Evolutionary conservation across 2,888 invertebrate genomes (phyloP).

Genomic region (Gymnocheta viridis): DNA sequence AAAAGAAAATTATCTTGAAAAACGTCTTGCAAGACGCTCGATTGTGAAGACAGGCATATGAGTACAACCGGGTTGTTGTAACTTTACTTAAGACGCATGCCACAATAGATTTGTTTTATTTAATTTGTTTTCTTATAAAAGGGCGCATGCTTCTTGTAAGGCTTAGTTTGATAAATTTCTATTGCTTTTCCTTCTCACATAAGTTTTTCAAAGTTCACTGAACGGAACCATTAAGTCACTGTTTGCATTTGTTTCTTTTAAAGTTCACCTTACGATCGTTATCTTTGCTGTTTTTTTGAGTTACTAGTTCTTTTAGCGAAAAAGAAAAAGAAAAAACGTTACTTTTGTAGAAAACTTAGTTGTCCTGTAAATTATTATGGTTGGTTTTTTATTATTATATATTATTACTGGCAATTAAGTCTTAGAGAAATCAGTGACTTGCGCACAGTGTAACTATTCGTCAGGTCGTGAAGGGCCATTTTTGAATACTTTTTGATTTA

Average conservation of each 20-base stretch:
- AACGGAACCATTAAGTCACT: slow-evolving; percentile 49
- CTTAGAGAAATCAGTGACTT: slow-evolving; percentile 42
- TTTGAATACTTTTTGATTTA: too few species aligned
- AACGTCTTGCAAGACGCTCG: slow-evolving; percentile 52
- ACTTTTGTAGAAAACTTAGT: slow-evolving; percentile 32
- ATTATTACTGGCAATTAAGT: background rate
- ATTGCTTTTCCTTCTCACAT: background rate
- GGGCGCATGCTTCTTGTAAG: slow-evolving; percentile 21
- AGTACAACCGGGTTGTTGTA: slow-evolving; percentile 10
- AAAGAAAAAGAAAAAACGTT: slow-evolving; percentile 64
- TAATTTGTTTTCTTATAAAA: background rate
- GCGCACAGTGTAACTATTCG: background rate
- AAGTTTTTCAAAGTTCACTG: slow-evolving; percentile 40
- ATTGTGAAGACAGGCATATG: background rate
- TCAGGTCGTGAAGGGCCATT: too few species aligned
- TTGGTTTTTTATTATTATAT: slow-evolving; percentile 13
- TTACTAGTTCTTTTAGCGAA: background rate
- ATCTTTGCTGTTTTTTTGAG: slow-evolving; percentile 40
- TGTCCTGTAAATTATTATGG: background rate
- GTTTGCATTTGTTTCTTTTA: background rate
- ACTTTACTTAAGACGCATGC: slow-evolving; percentile 62
- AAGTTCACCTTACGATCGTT: slow-evolving; percentile 41
- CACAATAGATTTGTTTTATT: slow-evolving; percentile 51
- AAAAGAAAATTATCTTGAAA: slow-evolving; percentile 48
- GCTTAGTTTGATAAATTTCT: slow-evolving; percentile 32